These are phyloP conservation scores for Gymnodraco acuticeps DNA, from an alignment of 2,797 vertebrate species.

Conservation along the genomic window DNA sequence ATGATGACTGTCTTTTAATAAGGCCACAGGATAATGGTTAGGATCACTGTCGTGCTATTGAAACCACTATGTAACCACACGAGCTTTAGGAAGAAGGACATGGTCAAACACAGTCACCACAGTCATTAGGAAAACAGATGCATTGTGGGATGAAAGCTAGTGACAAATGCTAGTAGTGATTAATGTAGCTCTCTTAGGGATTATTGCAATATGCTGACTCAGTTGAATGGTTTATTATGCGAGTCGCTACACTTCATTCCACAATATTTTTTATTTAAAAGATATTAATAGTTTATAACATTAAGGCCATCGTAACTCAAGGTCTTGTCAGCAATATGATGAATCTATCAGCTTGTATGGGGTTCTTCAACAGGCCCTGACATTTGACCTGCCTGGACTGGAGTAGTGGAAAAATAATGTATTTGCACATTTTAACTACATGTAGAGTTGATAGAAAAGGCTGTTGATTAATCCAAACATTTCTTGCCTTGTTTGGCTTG, in stretches of 20 bases:
- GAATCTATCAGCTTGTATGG: not conserved
- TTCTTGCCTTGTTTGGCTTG: not conserved
- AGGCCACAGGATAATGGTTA: slow-evolving; percentile 48
- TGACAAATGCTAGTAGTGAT: slow-evolving; percentile 29
- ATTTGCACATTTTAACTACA: not conserved
- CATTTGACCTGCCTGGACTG: not conserved
- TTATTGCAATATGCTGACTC: slow-evolving; percentile 23
- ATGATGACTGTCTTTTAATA: slow-evolving; percentile 51
- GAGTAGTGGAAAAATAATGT: not conserved
- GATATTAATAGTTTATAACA: not conserved
- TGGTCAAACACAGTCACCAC: slow-evolving; percentile 54
- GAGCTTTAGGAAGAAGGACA: slow-evolving; percentile 55
- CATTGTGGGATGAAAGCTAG: slow-evolving; percentile 46
- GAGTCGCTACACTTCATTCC: not conserved
- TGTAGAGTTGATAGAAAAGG: not conserved
- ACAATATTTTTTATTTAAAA: not conserved
- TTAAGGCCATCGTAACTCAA: not conserved
- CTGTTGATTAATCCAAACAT: not conserved
- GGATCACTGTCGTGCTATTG: slow-evolving; percentile 60
- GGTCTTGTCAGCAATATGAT: not conserved
- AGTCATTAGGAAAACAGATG: slow-evolving; percentile 56
- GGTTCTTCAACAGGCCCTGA: not conserved
- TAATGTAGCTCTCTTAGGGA: slow-evolving; percentile 17
- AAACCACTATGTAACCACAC: slow-evolving; percentile 61
- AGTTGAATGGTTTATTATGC: not conserved